Conservation (phyloP, 2,888 invertebrate species). For the Invenusta paracnida region DNA sequence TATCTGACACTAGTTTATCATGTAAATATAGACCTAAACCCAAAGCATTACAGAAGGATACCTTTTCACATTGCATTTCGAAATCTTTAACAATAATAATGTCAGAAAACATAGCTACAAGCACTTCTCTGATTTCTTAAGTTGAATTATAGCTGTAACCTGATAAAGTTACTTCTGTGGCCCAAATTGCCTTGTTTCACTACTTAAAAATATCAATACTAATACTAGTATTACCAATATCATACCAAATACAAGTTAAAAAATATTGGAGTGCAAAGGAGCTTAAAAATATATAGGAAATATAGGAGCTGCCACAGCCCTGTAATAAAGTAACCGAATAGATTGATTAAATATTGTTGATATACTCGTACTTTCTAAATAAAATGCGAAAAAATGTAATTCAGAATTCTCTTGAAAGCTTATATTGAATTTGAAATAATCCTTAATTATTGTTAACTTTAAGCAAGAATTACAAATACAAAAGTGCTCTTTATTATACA, state of each 20-base stretch:
- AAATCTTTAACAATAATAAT: not conserved
- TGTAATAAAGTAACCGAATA: too few relatives aligned
- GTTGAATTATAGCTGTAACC: not conserved
- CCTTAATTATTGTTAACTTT: not conserved
- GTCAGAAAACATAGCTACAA: not conserved
- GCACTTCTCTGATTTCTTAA: not conserved
- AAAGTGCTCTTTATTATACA: too few relatives aligned
- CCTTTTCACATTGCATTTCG: not conserved
- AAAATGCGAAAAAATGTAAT: too few relatives aligned
- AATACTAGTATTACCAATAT: too few relatives aligned
- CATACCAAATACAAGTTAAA: too few relatives aligned
- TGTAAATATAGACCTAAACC: not conserved
- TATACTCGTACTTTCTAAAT: too few relatives aligned
- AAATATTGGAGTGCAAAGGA: too few relatives aligned
- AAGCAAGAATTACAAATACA: not conserved
- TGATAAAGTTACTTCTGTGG: not conserved
- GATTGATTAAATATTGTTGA: too few relatives aligned
- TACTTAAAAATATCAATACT: too few relatives aligned
- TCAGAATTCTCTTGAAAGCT: too few relatives aligned
- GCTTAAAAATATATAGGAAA: too few relatives aligned
- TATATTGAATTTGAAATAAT: not conserved
- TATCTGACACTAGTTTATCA: not conserved
- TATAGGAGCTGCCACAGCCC: too few relatives aligned
- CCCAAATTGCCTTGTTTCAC: not conserved
- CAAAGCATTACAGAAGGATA: not conserved